phyloP scores from a whole-genome alignment of 2,888 invertebrate genomes.

The Watsonalla cultraria region DNA sequence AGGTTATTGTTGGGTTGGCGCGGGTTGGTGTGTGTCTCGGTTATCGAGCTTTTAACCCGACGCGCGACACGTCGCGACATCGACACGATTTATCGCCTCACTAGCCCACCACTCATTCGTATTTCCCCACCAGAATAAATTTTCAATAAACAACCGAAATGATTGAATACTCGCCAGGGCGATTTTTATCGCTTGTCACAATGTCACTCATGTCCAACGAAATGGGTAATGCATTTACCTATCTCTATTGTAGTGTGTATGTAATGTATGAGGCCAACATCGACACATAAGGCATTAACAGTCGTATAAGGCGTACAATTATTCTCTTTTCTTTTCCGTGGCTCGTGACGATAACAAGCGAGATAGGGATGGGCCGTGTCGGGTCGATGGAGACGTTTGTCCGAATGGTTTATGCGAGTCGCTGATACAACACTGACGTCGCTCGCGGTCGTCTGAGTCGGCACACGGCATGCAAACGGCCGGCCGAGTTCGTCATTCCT shows the following conservation, averaged over 20 bases:
- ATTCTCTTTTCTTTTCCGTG: constrained; percentile 32
- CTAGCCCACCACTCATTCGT: constrained; percentile 75
- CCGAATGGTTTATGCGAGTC: constrained; percentile 35
- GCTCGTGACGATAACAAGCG: constrained; percentile 26
- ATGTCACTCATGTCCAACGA: neutral
- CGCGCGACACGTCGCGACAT: constrained; percentile 74
- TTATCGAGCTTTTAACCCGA: constrained; percentile 78
- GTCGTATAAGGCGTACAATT: constrained; percentile 30
- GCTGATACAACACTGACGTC: constrained; percentile 25
- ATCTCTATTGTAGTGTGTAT: constrained; percentile 11
- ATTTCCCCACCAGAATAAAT: constrained; percentile 70
- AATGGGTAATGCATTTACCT: neutral
- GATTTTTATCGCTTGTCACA: constrained; percentile 23
- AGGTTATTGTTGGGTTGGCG: constrained; percentile 73
- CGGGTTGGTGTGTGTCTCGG: constrained; percentile 72
- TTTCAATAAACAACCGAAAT: constrained; percentile 61
- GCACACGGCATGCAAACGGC: neutral
- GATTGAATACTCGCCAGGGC: constrained; percentile 46
- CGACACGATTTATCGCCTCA: constrained; percentile 73
- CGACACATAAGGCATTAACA: constrained; percentile 22
- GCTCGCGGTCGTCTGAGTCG: neutral
- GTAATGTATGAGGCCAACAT: constrained; percentile 22
- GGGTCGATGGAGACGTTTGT: constrained; percentile 39
- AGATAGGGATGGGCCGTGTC: constrained; percentile 33
- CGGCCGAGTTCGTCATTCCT: constrained; percentile 16